These are phyloP conservation scores for Pasiphila rectangulata DNA, from an alignment of 2,888 invertebrate genomes.

Conservation along the genomic window DNA sequence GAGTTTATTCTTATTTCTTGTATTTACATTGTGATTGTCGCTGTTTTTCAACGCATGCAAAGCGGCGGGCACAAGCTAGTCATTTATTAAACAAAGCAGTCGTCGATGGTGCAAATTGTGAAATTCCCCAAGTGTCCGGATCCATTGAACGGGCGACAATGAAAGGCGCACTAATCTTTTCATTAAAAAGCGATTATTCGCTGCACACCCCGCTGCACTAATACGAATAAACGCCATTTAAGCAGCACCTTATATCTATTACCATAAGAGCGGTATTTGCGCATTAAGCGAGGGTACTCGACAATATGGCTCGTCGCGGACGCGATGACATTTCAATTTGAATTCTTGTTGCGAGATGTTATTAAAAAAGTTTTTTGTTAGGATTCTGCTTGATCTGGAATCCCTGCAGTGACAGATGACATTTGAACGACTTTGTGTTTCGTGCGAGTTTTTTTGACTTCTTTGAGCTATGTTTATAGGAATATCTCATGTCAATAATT, in stretches of 20 bases:
- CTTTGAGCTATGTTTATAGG: too few relatives aligned
- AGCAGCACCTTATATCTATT: constrained; percentile 33
- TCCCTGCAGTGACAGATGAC: constrained; percentile 13
- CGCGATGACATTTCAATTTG: constrained; percentile 78
- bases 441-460: too few relatives aligned
- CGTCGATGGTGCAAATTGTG: constrained; percentile 64
- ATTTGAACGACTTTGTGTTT: too few relatives aligned
- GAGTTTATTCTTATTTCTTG: too few relatives aligned
- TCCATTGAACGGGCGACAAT: constrained; percentile 66
- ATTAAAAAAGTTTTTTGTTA: constrained; percentile 57
- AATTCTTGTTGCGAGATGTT: constrained; percentile 66
- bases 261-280: constrained; percentile 37
- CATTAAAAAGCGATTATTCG: constrained; percentile 80
- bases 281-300: constrained; percentile 35
- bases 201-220: constrained; percentile 74
- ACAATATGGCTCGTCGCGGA: constrained; percentile 63
- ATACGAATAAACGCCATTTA: constrained; percentile 59
- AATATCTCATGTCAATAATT: too few relatives aligned
- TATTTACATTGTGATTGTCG: too few relatives aligned
- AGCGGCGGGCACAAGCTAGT: too few relatives aligned
- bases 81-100: constrained; percentile 33
- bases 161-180: constrained; percentile 75
- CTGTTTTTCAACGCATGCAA: too few relatives aligned
- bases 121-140: constrained; percentile 69
- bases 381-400: constrained; percentile 47